Base-by-base conservation (phyloP, 2,113 vertebrate genomes). In the Atherinomorus stipes region DNA sequence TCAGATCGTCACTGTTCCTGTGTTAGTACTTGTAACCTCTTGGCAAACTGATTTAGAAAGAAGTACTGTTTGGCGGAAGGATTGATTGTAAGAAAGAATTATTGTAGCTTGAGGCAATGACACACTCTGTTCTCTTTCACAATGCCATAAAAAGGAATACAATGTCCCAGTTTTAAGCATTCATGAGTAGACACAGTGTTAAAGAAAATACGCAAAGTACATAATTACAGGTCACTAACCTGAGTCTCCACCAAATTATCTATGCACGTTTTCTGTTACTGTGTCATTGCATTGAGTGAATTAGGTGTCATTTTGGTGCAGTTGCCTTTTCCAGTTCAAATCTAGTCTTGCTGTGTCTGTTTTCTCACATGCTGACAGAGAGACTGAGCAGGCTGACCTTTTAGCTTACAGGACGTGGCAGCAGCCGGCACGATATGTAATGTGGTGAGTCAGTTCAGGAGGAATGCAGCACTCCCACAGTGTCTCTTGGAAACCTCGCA, bases 381-480 rank as follows among this genome's bases (percentile, higher is more conserved):
- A 53, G 11, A 8, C 42, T 81, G 64, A 84, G 64, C 56, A 64
- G 1, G 31, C 18, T 84, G 71, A 77, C 85, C 84, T 91, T 84
- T 83, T 65, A 59, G 45, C 71, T 76, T 40, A 60, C 75, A 67
- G 52, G 56, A 82, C 37, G 31, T 76, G 80, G 74, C 80, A 57
- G 77, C 68, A 58, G 42, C 44, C 63, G 2, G 69, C 26, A 25
- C 71, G 21, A 21, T 58, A 73, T 81, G 84, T 34, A 31, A 73
- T 63, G 40, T 7, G 18, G 34, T 87, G 81, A 87, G 73, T 90
- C 85, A 84, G 80, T 45, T 74, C 15, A 11, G 12, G 34, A 86
- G 84, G 88, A 91, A 90, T 90, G 91, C 18, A 19, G 45, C 54
- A 25, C 81, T 58, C 73, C 81, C 47, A 45, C 6, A 23, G 59